Percentiles rank a stretch among this genome's conserved stretches.
phyloP scores from a whole-genome alignment of 2,113 vertebrate species.

The Cranoglanis bouderius region DNA sequence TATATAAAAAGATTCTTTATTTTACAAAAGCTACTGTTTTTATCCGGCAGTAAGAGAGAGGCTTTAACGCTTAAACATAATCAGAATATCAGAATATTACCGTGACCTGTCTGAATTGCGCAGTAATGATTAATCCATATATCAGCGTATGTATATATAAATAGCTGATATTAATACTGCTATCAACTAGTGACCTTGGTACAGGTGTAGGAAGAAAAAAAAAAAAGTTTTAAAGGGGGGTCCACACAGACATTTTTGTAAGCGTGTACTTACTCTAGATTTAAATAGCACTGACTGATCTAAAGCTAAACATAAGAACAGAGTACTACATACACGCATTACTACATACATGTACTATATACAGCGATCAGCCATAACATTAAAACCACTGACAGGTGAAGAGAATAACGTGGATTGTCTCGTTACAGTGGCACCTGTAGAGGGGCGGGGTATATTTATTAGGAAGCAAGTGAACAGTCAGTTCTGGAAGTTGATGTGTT shows the following conservation, averaged over 20 bases:
- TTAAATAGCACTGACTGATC: neutral
- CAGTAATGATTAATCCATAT: slow-evolving; percentile 8
- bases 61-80: neutral
- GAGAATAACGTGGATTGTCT: no score
- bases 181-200: slow-evolving; percentile 16
- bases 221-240: neutral
- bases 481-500: no score
- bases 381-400: no score
- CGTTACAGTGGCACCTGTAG: no score
- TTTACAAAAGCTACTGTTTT: neutral
- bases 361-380: no score
- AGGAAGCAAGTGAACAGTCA: no score
- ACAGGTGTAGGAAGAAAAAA: neutral
- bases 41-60: neutral
- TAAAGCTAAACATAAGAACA: neutral
- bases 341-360: neutral
- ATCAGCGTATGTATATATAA: slow-evolving; percentile 10
- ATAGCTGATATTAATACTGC: neutral
- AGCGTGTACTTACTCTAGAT: neutral
- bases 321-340: neutral
- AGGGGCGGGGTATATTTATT: no score
- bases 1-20: neutral
- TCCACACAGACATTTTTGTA: neutral
- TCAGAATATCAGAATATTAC: neutral
- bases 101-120: neutral